Evolutionary conservation across 2,888 invertebrate genomes (phyloP).

Genomic region (Coremacera marginata): DNA sequence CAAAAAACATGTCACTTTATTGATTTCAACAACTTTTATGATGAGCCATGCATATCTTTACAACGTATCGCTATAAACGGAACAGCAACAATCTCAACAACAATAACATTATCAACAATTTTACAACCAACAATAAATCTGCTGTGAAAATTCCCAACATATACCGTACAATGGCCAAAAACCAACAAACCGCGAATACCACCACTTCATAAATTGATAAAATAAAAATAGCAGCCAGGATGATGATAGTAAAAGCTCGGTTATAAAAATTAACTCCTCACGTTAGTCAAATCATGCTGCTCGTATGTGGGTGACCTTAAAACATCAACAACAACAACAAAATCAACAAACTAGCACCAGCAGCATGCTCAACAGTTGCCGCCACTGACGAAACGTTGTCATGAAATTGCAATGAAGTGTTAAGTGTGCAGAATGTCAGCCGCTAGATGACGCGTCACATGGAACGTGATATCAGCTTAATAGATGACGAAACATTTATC

Average conservation of each 20-base stretch:
- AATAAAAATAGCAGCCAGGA: constrained; percentile 3
- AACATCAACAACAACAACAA: background rate
- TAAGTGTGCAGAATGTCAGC: constrained; percentile 52
- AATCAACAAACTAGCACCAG: background rate
- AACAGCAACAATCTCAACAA: background rate
- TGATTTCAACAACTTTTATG: constrained; percentile 18
- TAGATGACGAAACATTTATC: background rate
- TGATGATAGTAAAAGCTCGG: background rate
- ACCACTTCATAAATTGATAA: constrained; percentile 27
- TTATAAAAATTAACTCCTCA: constrained; percentile 8
- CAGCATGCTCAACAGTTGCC: constrained; percentile 43
- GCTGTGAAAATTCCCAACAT: constrained; percentile 34
- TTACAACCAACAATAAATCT: constrained; percentile 37
- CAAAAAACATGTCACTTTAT: background rate
- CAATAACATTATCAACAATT: constrained; percentile 3
- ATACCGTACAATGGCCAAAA: background rate
- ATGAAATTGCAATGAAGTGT: constrained; percentile 62
- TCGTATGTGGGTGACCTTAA: constrained; percentile 29
- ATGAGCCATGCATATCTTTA: background rate
- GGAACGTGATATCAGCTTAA: constrained; percentile 9
- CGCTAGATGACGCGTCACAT: constrained; percentile 13
- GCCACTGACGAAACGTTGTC: background rate
- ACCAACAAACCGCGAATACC: background rate
- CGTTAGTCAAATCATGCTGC: background rate
- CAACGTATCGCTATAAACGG: background rate